phyloP scores from a whole-genome alignment of 2,113 vertebrate species.

The Sarotherodon lohbergeri region DNA sequence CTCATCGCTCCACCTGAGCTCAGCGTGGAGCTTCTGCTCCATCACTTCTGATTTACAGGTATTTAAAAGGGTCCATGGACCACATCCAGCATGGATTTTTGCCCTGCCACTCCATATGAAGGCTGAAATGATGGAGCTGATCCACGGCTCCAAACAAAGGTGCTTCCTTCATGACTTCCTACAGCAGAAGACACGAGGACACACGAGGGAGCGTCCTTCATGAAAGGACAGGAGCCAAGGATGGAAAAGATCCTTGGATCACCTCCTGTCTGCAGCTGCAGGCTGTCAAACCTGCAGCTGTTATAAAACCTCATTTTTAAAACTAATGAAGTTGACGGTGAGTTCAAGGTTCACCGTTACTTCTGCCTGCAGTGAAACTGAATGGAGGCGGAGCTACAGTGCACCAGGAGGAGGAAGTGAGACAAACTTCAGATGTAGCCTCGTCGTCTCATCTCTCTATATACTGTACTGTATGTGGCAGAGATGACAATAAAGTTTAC shows the following conservation, averaged over 20 bases:
- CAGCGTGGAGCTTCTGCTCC: neutral
- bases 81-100: fast-evolving
- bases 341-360: neutral
- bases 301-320: neutral
- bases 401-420: neutral
- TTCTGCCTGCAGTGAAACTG: fast-evolving
- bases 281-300: neutral
- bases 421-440: neutral
- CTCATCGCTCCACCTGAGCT: neutral
- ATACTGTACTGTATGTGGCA: neutral
- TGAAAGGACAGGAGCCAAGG: neutral
- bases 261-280: neutral
- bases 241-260: neutral
- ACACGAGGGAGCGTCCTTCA: neutral
- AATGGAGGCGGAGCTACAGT: neutral
- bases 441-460: fast-evolving
- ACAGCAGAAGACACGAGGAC: neutral
- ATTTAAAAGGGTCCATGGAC: neutral
- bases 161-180: neutral
- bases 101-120: neutral
- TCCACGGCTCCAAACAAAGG: fast-evolving
- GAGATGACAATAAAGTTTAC: neutral
- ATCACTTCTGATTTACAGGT: neutral
- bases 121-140: neutral
- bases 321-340: neutral